Evolutionary conservation across 1,140 invertebrate species (phyloP).

Genomic region (Physella acuta): DNA sequence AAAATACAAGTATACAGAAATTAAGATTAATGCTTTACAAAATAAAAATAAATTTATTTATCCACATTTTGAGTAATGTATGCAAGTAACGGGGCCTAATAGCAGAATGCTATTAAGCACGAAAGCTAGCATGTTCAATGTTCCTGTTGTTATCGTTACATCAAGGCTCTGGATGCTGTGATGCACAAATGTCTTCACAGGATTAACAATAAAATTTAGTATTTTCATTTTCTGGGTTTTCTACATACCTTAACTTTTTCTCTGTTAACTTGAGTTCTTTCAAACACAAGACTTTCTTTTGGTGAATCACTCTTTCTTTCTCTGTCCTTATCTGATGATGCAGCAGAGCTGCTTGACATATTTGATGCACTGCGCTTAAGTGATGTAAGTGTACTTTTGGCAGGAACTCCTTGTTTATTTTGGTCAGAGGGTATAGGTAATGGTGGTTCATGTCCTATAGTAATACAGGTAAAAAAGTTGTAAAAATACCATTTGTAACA

Average conservation of each 20-base stretch:
- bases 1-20: background rate
- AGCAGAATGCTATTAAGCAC: too few relatives aligned
- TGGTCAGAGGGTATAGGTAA: slow-evolving; percentile 58
- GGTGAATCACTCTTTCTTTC: slow-evolving; percentile 55
- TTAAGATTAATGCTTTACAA: background rate
- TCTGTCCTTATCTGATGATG: slow-evolving; percentile 30
- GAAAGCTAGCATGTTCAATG: too few relatives aligned
- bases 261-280: slow-evolving; percentile 6
- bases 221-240: too few relatives aligned
- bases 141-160: too few relatives aligned
- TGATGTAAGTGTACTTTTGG: slow-evolving; percentile 57
- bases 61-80: too few relatives aligned
- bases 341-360: slow-evolving; percentile 47
- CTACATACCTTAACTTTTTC: background rate
- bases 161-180: too few relatives aligned
- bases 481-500: background rate
- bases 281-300: slow-evolving; percentile 36
- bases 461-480: background rate
- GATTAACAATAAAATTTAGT: too few relatives aligned
- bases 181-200: too few relatives aligned
- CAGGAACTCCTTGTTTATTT: slow-evolving; percentile 51
- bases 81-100: too few relatives aligned
- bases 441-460: slow-evolving; percentile 28
- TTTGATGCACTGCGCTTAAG: slow-evolving; percentile 56
- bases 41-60: too few relatives aligned